Evolutionary conservation across 2,113 vertebrate species (phyloP).

Genomic region (Diglossa brunneiventris): DNA sequence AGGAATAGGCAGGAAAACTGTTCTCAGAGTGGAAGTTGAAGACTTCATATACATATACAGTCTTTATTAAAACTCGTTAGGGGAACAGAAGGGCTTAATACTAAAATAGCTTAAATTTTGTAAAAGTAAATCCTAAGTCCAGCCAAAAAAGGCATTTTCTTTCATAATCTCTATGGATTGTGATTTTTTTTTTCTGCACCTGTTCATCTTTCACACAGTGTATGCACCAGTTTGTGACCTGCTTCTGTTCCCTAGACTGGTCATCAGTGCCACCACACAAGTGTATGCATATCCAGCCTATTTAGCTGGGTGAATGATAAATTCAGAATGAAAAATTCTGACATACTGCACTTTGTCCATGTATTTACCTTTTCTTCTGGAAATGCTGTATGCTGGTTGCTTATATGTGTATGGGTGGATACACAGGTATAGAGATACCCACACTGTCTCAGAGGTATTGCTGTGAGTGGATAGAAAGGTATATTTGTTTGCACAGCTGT

Average conservation of each 20-base stretch:
- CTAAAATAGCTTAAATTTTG: not conserved
- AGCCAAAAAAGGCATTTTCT: not conserved
- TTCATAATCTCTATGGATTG: not conserved
- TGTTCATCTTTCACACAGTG: not conserved
- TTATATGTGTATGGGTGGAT: not conserved
- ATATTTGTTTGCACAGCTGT: not conserved
- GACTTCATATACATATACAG: not conserved
- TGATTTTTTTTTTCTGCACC: not conserved
- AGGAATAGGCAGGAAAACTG: not conserved
- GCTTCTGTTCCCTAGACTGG: not conserved
- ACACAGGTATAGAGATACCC: not conserved
- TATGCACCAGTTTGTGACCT: not conserved
- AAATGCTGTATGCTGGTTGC: not conserved
- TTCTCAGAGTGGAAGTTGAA: not conserved
- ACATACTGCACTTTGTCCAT: not conserved
- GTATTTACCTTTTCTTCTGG: not conserved
- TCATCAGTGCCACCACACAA: not conserved
- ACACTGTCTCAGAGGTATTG: not conserved
- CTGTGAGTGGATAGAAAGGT: not conserved
- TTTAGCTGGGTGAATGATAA: not conserved
- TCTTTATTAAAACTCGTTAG: not conserved
- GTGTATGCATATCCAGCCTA: accelerated
- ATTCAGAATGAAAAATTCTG: not conserved
- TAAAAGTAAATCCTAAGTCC: not conserved
- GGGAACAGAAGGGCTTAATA: not conserved